Base-by-base conservation (phyloP, 2,888 invertebrate genomes). In the Watsonalla cultraria region DNA sequence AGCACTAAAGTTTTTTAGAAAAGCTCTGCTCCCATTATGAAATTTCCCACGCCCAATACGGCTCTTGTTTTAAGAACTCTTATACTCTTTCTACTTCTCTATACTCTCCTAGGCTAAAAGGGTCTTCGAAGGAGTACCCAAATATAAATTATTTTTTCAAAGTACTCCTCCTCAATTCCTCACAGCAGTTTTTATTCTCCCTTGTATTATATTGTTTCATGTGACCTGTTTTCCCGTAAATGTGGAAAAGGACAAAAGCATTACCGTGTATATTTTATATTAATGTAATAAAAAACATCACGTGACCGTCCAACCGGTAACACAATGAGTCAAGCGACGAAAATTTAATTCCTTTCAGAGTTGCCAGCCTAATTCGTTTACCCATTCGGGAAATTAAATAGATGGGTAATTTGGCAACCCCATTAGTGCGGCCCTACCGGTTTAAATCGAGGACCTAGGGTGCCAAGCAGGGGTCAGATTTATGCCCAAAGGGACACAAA, bases 301-400 rank as follows among this genome's bases (percentile, higher is more conserved):
- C 49, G 49, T 37, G 15, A 14, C 15, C 14, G 9, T 15, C 49
- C 48, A 37, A 46, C 56, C 55, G 54, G 52, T 50, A 59, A 63
- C 62, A 70, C 75, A 78, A 82, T 80, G 82, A 83, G 79, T 84
- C 82, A 82, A 85, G 82, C 80, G 81, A 80, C 72, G 78, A 81
- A 85, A 89, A 87, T 88, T 84, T 77, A 87, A 88, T 87, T 84
- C 82, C 76, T 83, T 84, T 82, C 85, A 85, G 86, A 86, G 87
- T 85, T 86, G 82, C 86, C 84, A 84, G 83, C 78, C 83, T 88
- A 86, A 90, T 89, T 86, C 86, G 84, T 86, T 90, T 90, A 89
- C 81, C 81, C 86, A 83, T 88, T 85, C 83, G 85, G 81, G 81
- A 88, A 89, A 90, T 90, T 89, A 89, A 89, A 90, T 90, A 89